A percentile compares a stretch with the other conserved stretches of the same genome.
Evolutionary conservation across 2,113 vertebrate species (phyloP).

Genomic region (Corydoras maculifer): DNA sequence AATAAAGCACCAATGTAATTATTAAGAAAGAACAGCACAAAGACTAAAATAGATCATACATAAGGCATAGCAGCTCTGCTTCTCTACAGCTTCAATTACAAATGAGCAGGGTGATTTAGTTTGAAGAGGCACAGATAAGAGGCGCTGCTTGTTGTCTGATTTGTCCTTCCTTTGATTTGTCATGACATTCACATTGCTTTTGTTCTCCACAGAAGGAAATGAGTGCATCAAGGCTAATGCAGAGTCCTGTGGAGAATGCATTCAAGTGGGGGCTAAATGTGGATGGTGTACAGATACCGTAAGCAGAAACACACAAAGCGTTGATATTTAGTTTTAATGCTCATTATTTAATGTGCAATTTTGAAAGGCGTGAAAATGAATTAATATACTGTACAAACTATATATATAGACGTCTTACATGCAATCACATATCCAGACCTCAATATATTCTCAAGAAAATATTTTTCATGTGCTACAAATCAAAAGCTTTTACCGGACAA

Average conservation of each 20-base stretch:
- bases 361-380: too few relatives aligned
- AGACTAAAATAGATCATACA: conserved; percentile 11
- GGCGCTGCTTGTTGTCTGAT: conserved; percentile 2
- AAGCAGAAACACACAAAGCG: conserved; percentile 50
- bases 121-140: conserved; percentile 31
- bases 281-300: conserved; percentile 91
- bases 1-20: conserved; percentile 39
- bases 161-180: background rate
- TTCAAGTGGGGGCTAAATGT: conserved; percentile 86
- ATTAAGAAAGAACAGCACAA: conserved; percentile 35
- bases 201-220: conserved; percentile 75
- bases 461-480: too few relatives aligned
- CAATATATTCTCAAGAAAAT: too few relatives aligned
- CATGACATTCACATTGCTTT: conserved; percentile 22
- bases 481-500: too few relatives aligned
- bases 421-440: too few relatives aligned
- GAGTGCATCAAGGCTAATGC: conserved; percentile 91
- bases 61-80: conserved; percentile 51
- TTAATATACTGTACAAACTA: too few relatives aligned
- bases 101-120: conserved; percentile 37
- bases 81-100: conserved; percentile 46
- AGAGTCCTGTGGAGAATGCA: conserved; percentile 96
- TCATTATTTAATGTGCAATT: too few relatives aligned
- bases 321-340: too few relatives aligned
- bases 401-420: too few relatives aligned